Conservation (phyloP, 2,113 vertebrate genomes). For the Phoenicopterus ruber region DNA sequence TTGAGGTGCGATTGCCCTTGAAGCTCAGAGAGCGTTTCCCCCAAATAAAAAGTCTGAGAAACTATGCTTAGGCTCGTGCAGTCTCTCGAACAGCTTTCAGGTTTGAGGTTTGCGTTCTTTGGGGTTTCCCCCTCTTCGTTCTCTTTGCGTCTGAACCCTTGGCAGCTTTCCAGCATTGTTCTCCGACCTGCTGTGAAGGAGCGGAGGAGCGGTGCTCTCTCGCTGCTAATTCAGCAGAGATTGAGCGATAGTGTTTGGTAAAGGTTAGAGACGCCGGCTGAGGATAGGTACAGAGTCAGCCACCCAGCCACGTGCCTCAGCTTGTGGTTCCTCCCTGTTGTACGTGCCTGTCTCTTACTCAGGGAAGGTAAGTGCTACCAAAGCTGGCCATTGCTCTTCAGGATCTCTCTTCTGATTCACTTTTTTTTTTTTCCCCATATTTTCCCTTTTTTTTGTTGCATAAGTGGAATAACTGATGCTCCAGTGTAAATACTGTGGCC, state of each 20-base stretch:
- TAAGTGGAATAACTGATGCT: not conserved
- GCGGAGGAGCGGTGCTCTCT: not conserved
- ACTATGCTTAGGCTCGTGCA: not conserved
- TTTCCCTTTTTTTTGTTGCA: not conserved
- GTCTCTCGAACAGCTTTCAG: not conserved
- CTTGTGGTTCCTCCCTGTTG: not conserved
- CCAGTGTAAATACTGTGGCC: not conserved
- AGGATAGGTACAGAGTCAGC: not conserved
- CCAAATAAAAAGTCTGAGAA: not conserved
- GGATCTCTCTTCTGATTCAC: not conserved
- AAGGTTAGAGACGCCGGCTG: not conserved
- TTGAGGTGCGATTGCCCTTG: not conserved
- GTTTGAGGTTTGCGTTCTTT: not conserved
- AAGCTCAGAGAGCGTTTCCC: not conserved
- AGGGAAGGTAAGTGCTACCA: not conserved
- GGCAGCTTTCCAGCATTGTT: not conserved
- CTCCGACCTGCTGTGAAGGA: not conserved
- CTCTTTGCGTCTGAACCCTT: not conserved
- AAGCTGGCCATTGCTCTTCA: not conserved
- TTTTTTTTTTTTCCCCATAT: too few relatives aligned
- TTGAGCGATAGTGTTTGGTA: fast-evolving
- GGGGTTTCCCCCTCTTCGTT: not conserved
- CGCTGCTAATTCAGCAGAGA: not conserved
- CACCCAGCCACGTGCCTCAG: not conserved
- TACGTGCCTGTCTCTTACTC: not conserved